phyloP scores from a whole-genome alignment of 2,113 vertebrate genomes.

The Psilopsiagon aurifrons region DNA sequence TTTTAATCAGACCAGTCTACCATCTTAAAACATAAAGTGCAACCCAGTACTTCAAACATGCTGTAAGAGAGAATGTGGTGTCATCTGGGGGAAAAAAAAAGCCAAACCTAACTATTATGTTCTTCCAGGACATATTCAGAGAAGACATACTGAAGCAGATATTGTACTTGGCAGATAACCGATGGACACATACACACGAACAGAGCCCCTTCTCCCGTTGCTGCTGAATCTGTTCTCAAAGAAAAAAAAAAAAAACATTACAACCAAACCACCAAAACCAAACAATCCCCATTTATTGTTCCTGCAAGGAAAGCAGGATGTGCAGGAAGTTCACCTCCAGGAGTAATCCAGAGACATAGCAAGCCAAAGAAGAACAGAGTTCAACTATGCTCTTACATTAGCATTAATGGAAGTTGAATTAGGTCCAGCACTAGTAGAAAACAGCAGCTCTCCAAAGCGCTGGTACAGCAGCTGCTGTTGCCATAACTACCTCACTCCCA shows the following conservation, averaged over 20 bases:
- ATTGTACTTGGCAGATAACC: not conserved
- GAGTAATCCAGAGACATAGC: not conserved
- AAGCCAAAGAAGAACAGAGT: not conserved
- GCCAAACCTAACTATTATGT: not conserved
- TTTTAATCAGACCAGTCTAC: not conserved
- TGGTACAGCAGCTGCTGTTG: not conserved
- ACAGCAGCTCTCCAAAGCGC: not conserved
- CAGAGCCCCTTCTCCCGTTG: not conserved
- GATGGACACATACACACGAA: not conserved
- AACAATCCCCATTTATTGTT: not conserved
- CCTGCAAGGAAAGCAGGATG: not conserved
- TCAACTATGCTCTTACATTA: not conserved
- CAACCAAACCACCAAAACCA: not conserved
- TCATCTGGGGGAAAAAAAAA: not conserved
- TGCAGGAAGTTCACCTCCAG: not conserved
- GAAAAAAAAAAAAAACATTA: not conserved
- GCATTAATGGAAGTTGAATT: not conserved
- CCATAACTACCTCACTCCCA: not conserved
- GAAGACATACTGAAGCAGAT: not conserved
- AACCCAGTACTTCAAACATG: not conserved
- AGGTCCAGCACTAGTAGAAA: not conserved
- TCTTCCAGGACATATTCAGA: not conserved
- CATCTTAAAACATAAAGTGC: not conserved
- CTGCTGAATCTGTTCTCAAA: not conserved
- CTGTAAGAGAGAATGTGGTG: not conserved